A percentile compares a stretch with the other conserved stretches of the same genome.
These are phyloP conservation scores for Chlorocebus sabaeus DNA, from an alignment of 2,113 vertebrate species.

Conservation along the genomic window DNA sequence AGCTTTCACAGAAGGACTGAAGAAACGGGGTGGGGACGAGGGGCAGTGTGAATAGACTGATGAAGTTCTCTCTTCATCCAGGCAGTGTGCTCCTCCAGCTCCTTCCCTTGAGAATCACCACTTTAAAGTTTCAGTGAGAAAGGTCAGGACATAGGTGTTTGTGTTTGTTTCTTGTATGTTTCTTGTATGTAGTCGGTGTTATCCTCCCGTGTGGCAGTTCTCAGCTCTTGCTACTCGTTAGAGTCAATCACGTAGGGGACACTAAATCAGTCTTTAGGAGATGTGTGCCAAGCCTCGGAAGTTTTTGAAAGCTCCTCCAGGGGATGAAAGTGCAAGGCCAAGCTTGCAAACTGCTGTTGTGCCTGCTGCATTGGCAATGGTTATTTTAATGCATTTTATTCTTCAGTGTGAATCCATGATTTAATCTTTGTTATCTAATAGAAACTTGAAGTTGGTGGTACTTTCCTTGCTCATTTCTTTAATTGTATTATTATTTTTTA, in stretches of 20 bases:
- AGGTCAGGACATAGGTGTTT: rapidly evolving
- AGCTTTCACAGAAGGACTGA: neutral
- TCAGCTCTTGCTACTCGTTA: neutral
- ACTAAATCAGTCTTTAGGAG: neutral
- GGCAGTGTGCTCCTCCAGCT: neutral
- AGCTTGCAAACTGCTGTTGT: neutral
- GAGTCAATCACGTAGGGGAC: neutral
- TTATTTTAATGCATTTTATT: neutral
- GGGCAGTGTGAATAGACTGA: too few relatives aligned
- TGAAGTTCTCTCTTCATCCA: neutral
- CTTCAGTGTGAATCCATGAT: neutral
- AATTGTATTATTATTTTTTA: neutral
- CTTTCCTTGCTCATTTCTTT: neutral
- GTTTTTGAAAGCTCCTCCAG: too few relatives aligned
- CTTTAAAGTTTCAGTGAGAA: neutral
- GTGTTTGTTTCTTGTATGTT: neutral
- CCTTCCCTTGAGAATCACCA: neutral
- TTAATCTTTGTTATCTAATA: neutral
- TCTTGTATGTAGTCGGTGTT: neutral
- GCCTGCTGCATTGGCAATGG: neutral
- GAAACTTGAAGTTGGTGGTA: neutral
- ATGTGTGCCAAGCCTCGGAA: neutral
- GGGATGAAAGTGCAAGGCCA: neutral
- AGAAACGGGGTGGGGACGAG: neutral
- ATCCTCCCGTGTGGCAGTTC: neutral